Evolutionary conservation across 2,113 vertebrate genomes (phyloP).

Genomic region (Pollachius pollachius): DNA sequence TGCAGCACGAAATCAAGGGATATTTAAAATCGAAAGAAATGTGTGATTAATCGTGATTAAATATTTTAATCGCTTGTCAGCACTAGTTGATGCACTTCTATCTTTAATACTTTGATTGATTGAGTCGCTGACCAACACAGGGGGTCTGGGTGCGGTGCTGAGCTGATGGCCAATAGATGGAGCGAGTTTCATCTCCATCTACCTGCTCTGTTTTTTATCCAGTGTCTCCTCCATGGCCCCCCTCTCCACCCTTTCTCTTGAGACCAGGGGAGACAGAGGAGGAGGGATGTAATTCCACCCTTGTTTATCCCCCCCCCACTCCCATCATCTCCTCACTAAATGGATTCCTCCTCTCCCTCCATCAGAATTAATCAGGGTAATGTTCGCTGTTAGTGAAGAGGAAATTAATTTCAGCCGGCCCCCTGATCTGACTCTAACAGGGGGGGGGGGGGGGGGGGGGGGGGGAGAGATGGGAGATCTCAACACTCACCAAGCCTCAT

Average conservation of each 20-base stretch:
- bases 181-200: slow-evolving; percentile 45
- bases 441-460: slow-evolving; percentile 60
- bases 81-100: too few relatives aligned
- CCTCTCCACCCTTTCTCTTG: slow-evolving; percentile 24
- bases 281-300: slow-evolving; percentile 58
- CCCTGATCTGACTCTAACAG: slow-evolving; percentile 87
- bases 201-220: slow-evolving; percentile 24
- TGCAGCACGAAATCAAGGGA: too few relatives aligned
- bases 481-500: slow-evolving; percentile 90
- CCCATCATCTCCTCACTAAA: slow-evolving; percentile 62
- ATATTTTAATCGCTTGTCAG: too few relatives aligned
- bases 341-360: slow-evolving; percentile 82
- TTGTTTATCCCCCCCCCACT: slow-evolving; percentile 62
- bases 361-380: slow-evolving; percentile 85
- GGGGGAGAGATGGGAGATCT: slow-evolving; percentile 84
- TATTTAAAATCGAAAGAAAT: too few relatives aligned
- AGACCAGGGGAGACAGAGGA: slow-evolving; percentile 39
- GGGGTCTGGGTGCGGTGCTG: too few relatives aligned
- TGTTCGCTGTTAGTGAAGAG: slow-evolving; percentile 88
- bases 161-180: slow-evolving; percentile 49
- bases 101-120: too few relatives aligned
- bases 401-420: slow-evolving; percentile 90
- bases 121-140: too few relatives aligned
- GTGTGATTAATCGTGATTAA: too few relatives aligned
- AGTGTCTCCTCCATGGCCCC: too few relatives aligned